Percentiles rank a stretch among this genome's conserved stretches.
These are phyloP conservation scores for Drosophila yakuba DNA, from an alignment of 1,140 invertebrate species.

Conservation along the genomic window DNA sequence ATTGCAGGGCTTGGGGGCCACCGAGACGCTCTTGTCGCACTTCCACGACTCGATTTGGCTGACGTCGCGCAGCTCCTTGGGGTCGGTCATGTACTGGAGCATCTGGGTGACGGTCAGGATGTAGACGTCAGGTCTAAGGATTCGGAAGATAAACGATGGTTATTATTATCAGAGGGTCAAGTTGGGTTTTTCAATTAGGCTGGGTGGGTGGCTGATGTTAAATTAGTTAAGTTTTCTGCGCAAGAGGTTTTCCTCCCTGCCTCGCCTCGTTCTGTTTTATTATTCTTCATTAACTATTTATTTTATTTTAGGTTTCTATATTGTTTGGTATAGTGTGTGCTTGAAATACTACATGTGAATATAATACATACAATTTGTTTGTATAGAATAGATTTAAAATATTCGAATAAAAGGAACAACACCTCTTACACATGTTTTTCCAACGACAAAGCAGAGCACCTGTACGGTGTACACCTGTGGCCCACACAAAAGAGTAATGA, in stretches of 20 bases:
- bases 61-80: constrained; percentile 89
- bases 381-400: too few relatives aligned
- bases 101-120: constrained; percentile 96
- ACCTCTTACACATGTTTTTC: background rate
- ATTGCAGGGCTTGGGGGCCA: constrained; percentile 90
- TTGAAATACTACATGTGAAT: too few relatives aligned
- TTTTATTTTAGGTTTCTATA: too few relatives aligned
- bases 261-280: too few relatives aligned
- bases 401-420: background rate
- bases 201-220: too few relatives aligned
- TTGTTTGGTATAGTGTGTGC: too few relatives aligned
- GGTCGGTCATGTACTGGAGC: constrained; percentile 95
- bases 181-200: too few relatives aligned
- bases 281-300: too few relatives aligned
- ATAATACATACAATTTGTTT: too few relatives aligned
- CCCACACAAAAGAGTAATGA: constrained; percentile 28
- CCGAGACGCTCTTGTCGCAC: constrained; percentile 90
- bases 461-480: constrained; percentile 5
- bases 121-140: constrained; percentile 92
- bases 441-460: background rate
- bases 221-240: too few relatives aligned
- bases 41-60: constrained; percentile 91
- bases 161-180: too few relatives aligned
- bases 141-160: constrained; percentile 3
- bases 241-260: too few relatives aligned